These are phyloP conservation scores for Myrmecophaga tridactyla DNA, from an alignment of 2,113 vertebrate genomes.

Conservation along the genomic window DNA sequence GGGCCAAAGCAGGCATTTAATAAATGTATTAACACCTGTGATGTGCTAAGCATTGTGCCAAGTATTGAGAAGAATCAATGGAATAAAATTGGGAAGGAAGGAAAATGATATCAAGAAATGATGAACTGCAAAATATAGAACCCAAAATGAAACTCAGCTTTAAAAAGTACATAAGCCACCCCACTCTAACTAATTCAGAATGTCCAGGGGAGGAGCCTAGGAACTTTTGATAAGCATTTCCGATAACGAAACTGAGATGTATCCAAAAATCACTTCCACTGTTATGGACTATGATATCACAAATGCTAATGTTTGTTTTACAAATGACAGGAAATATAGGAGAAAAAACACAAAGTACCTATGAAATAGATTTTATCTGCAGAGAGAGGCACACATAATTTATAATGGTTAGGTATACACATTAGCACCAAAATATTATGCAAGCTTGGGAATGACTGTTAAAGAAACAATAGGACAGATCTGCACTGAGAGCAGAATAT, in stretches of 20 bases:
- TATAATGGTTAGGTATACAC: not conserved
- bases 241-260: not conserved
- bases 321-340: not conserved
- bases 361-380: not conserved
- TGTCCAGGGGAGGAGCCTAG: not conserved
- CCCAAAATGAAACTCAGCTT: not conserved
- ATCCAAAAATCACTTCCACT: not conserved
- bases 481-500: not conserved
- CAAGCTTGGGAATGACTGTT: not conserved
- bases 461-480: not conserved
- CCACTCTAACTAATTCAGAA: not conserved
- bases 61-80: not conserved
- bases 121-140: not conserved
- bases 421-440: not conserved
- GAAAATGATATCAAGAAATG: not conserved
- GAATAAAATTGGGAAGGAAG: not conserved
- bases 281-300: not conserved
- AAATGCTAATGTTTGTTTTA: not conserved
- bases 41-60: not conserved
- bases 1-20: not conserved
- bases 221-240: not conserved
- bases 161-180: not conserved
- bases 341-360: not conserved
- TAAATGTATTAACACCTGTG: not conserved
- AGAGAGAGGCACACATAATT: not conserved